Evolutionary conservation across 2,888 invertebrate genomes (phyloP), one percentile per base, ranked within the genome.

Genomic region (Tenthredo scrophulariae): DNA sequence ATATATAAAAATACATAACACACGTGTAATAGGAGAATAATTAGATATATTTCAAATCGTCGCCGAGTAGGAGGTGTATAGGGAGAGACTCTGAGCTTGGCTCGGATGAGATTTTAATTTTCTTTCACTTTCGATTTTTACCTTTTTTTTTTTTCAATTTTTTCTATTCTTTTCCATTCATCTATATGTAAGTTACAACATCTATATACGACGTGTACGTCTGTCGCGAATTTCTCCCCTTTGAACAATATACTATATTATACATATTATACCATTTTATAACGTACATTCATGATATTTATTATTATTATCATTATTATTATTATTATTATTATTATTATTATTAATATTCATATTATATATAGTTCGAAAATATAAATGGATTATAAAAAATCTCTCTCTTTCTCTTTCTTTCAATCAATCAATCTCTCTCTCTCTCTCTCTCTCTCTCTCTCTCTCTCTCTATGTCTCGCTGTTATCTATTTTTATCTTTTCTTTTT

Each of bases 51-150:
- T 43, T 43, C 40, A 10, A 43, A 43, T 10, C 9, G 40, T 10
- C 40, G 37, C 40, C 10, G 40, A 43, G 10, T 43, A 10, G 10
- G 10, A 43, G 40, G 40, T 43, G 33, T 33, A 33, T 33, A 10
- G 46, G 46, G 62, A 26, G n/a, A n/a, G 70, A 10, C 9, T n/a
- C 7, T 18, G 7, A 33, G 7, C 18, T 70, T 72, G 15, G 70
- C 40, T 72, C 70, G n/a, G 9, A 72, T 72, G 18, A 18, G n/a
- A 72, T 72, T 72, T 72, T 72, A 40, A 37, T 72, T 72, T 7
- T 37, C 4, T 72, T 37, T 22, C 7, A 22, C 0, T 37, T 40
- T 72, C 6, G 40, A 37, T 40, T 72, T 40, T 72, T 9, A 2
- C 9, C 15, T 29, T 37, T 72, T n/a, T 13, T 75, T 75, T 74